A percentile compares a stretch with the other conserved stretches of the same genome.
Evolutionary conservation across 1,140 invertebrate genomes (phyloP).

Genomic region (Steinernema feltiae): DNA sequence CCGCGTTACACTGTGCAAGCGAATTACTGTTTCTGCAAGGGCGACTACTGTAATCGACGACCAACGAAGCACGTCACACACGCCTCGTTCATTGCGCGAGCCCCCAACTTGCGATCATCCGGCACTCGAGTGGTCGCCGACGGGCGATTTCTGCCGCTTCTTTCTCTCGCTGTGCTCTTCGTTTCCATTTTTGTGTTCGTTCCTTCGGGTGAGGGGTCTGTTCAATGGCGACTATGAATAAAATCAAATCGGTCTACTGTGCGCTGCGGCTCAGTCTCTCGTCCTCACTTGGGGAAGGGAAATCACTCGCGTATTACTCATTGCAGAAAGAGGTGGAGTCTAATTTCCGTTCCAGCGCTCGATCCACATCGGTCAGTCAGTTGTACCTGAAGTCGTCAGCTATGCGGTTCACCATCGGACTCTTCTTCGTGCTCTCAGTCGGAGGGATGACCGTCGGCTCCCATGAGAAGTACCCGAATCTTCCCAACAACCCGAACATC

Average conservation of each 20-base stretch:
- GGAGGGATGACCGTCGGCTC: neutral
- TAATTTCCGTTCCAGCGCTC: no score
- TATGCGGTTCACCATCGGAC: no score
- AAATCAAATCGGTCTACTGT: no score
- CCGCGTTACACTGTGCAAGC: neutral
- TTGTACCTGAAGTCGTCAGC: no score
- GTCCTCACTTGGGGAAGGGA: no score
- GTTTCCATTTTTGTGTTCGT: neutral
- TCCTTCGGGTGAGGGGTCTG: neutral
- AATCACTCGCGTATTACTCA: neutral
- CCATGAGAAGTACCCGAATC: neutral
- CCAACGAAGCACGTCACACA: neutral
- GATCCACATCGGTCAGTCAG: no score
- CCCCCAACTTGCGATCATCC: neutral
- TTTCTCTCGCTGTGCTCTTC: neutral
- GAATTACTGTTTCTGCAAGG: neutral
- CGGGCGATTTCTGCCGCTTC: neutral
- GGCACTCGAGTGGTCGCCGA: neutral
- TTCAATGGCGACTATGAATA: neutral
- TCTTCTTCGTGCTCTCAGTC: neutral
- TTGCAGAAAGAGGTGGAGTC: neutral
- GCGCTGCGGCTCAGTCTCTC: no score
- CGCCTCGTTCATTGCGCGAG: neutral
- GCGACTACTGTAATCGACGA: neutral
- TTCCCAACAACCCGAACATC: neutral